Evolutionary conservation across 2,113 vertebrate species (phyloP).

Genomic region (Falcunculus frontatus): DNA sequence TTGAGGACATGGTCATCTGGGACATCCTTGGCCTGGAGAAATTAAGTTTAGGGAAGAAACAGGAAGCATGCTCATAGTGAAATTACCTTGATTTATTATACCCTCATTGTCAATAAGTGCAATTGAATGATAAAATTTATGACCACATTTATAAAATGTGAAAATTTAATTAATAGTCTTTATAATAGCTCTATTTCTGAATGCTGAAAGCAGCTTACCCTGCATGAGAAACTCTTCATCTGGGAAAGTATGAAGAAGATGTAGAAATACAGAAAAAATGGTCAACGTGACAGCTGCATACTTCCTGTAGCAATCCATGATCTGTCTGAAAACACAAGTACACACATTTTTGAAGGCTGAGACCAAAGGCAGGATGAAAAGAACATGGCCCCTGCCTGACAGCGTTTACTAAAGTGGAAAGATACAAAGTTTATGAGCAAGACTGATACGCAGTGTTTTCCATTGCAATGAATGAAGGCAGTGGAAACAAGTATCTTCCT

Average conservation of each 20-base stretch:
- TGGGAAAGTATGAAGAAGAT: conserved; percentile 83
- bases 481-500: neutral
- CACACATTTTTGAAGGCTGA: neutral
- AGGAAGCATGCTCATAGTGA: neutral
- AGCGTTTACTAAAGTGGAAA: neutral
- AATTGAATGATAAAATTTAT: neutral
- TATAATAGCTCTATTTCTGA: neutral
- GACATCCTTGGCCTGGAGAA: neutral
- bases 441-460: rapidly evolving
- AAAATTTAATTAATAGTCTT: conserved; percentile 4
- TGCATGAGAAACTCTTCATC: conserved; percentile 80
- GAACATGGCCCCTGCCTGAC: neutral
- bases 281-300: conserved; percentile 77
- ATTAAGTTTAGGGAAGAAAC: neutral
- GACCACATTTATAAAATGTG: neutral
- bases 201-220: conserved; percentile 69
- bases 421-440: neutral
- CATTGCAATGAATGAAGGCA: neutral
- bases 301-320: conserved; percentile 80
- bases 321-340: conserved; percentile 55
- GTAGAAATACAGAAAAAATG: conserved; percentile 78
- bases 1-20: neutral
- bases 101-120: neutral
- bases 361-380: neutral
- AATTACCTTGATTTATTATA: conserved; percentile 1